A percentile compares a stretch with the other conserved stretches of the same genome.
phyloP scores from a whole-genome alignment of 1,140 invertebrate genomes.

The Sycophila sp. region DNA sequence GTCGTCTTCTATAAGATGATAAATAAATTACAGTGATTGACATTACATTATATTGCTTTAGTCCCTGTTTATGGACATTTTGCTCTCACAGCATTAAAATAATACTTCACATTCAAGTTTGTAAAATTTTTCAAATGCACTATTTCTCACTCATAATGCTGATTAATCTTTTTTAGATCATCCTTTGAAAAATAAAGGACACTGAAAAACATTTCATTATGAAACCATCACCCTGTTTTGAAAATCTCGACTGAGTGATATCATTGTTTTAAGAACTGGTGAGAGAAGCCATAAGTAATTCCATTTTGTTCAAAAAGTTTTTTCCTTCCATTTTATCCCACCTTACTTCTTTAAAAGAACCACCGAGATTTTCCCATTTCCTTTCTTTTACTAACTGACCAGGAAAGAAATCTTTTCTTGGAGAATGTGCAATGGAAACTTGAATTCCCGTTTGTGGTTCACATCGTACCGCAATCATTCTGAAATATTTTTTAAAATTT shows the following conservation, averaged over 20 bases:
- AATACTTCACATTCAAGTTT: slow-evolving; percentile 8
- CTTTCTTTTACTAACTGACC: slow-evolving; percentile 86
- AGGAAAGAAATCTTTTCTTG: slow-evolving; percentile 87
- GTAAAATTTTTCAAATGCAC: neutral
- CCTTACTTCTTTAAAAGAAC: slow-evolving; percentile 89
- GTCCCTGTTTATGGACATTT: slow-evolving; percentile 3
- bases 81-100: neutral
- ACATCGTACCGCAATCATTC: slow-evolving; percentile 89
- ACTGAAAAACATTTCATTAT: neutral
- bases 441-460: slow-evolving; percentile 77
- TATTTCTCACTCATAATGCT: neutral
- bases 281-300: slow-evolving; percentile 92
- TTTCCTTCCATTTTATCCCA: slow-evolving; percentile 97
- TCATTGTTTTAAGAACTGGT: slow-evolving; percentile 69
- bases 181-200: neutral
- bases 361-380: slow-evolving; percentile 91
- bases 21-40: slow-evolving; percentile 27
- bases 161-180: slow-evolving; percentile 4
- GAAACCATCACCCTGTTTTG: slow-evolving; percentile 21
- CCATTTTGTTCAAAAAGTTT: slow-evolving; percentile 97
- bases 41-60: slow-evolving; percentile 16
- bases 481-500: slow-evolving; percentile 52
- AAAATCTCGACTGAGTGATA: too few relatives aligned
- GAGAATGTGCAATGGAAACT: slow-evolving; percentile 83
- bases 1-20: neutral